Evolutionary conservation across 2,888 invertebrate species (phyloP), one percentile per base, ranked within the genome.

Genomic region (Pammene fasciana): DNA sequence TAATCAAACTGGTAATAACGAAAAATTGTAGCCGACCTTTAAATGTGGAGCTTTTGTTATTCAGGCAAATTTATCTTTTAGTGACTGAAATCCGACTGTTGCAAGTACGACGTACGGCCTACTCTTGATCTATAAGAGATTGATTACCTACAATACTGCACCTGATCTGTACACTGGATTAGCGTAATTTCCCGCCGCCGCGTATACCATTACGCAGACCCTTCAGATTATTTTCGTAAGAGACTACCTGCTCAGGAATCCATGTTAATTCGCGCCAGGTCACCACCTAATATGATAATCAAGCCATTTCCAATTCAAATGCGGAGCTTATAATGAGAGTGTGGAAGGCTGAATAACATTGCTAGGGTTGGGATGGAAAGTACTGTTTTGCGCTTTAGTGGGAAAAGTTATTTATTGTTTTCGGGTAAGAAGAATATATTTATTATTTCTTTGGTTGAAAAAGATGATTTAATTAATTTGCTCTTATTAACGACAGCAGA

Each of bases 231-330:
- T 59, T 68, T 70, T 62, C 66, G 59, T 61, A 68, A 46, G 70
- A 65, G 60, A 61, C 62, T 76, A 78, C 77, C 75, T 76, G 78
- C 67, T 71, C 72, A 73, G 66, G 75, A 78, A 78, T 80, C 79
- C 80, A 79, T 82, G 82, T 81, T 83, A 85, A 86, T 86, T 82
- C 75, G 64, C 70, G 75, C 68, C 77, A 79, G 84, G 82, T 79
- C 78, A 80, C 77, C 82, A 78, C 82, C 86, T 87, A 85, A 82
- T 87, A 88, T 88, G 88, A 84, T 89, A 89, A 89, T 88, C 82
- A 83, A 83, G 80, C 77, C 82, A 83, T 87, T 86, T 80, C 80
- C 78, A 79, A 81, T 79, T 83, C 82, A 84, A 86, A 85, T 86
- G 81, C 79, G 79, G 71, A 76, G 80, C 76, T 78, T 82, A 79